Conservation (phyloP, 1,140 invertebrate genomes). For the Drosophila novamexicana region DNA sequence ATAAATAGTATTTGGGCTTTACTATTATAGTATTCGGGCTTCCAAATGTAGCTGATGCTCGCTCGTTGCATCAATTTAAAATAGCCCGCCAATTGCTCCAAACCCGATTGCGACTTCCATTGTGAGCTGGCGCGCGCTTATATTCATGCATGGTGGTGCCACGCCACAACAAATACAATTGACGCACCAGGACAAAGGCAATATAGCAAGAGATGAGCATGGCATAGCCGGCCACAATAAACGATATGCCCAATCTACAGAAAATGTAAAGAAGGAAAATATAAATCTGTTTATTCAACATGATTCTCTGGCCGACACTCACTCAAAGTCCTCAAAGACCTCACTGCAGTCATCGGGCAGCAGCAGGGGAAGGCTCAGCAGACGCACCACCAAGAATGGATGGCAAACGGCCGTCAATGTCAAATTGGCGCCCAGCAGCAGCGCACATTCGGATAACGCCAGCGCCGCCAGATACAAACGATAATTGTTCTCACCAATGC, state of each 20-base stretch:
- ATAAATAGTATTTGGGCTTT: constrained; percentile 1
- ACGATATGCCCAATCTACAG: constrained; percentile 68
- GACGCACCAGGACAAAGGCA: constrained; percentile 51
- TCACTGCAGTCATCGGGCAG: constrained; percentile 85
- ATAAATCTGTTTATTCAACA: background rate
- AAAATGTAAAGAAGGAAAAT: background rate
- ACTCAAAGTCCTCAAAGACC: constrained; percentile 84
- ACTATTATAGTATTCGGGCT: constrained; percentile 46
- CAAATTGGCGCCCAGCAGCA: constrained; percentile 84
- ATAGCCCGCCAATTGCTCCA: constrained; percentile 73
- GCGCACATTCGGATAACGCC: constrained; percentile 60
- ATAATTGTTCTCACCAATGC: constrained; percentile 85
- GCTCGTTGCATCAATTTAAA: constrained; percentile 45
- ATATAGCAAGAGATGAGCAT: constrained; percentile 67
- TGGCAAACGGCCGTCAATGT: constrained; percentile 85
- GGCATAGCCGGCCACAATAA: constrained; percentile 74
- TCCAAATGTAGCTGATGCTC: constrained; percentile 21
- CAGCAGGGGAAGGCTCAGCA: constrained; percentile 74
- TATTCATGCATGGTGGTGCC: constrained; percentile 76
- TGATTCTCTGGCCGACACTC: constrained; percentile 37
- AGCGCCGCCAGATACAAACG: constrained; percentile 82
- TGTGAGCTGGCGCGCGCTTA: constrained; percentile 55
- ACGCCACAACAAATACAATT: constrained; percentile 64
- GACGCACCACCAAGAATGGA: constrained; percentile 81
- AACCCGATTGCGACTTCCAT: constrained; percentile 59